phyloP scores from a whole-genome alignment of 2,888 invertebrate species.

The Stenichneumon culpator region DNA sequence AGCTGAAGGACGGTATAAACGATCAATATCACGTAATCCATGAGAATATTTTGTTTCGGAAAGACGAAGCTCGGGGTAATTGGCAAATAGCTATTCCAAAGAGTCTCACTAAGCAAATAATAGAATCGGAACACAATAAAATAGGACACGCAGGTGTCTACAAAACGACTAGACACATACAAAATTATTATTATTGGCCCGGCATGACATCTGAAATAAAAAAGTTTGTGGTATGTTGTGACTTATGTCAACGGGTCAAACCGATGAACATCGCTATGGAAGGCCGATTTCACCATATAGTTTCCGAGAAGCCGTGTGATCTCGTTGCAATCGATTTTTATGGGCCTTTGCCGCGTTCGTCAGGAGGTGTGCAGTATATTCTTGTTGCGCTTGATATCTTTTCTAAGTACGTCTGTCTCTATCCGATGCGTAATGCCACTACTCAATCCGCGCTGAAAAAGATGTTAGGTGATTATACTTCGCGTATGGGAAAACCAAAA shows the following conservation, averaged over 20 bases:
- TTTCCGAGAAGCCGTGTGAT: neutral
- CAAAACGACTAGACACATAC: conserved; percentile 13
- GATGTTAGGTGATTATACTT: neutral
- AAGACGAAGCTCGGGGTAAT: neutral
- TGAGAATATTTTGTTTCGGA: neutral
- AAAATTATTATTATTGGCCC: conserved; percentile 7
- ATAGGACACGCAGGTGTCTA: conserved; percentile 15
- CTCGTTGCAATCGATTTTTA: conserved; percentile 14
- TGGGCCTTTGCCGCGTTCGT: conserved; percentile 26
- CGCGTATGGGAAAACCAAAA: conserved; percentile 43
- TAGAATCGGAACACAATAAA: conserved; percentile 2
- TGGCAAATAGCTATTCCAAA: conserved; percentile 11
- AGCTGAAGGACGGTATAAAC: neutral
- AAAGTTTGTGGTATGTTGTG: neutral
- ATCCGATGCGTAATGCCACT: conserved; percentile 1
- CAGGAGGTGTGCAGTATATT: conserved; percentile 20
- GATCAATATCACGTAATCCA: neutral
- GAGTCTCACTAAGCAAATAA: neutral
- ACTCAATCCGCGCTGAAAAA: neutral
- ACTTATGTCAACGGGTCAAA: conserved; percentile 5
- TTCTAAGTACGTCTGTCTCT: conserved; percentile 4
- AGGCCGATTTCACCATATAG: neutral
- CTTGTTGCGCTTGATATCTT: conserved; percentile 12
- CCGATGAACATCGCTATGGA: conserved; percentile 6
- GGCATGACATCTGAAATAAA: neutral